A percentile compares a stretch with the other conserved stretches of the same genome.
Evolutionary conservation across 2,113 vertebrate species (phyloP).

Genomic region (Anas platyrhynchos): DNA sequence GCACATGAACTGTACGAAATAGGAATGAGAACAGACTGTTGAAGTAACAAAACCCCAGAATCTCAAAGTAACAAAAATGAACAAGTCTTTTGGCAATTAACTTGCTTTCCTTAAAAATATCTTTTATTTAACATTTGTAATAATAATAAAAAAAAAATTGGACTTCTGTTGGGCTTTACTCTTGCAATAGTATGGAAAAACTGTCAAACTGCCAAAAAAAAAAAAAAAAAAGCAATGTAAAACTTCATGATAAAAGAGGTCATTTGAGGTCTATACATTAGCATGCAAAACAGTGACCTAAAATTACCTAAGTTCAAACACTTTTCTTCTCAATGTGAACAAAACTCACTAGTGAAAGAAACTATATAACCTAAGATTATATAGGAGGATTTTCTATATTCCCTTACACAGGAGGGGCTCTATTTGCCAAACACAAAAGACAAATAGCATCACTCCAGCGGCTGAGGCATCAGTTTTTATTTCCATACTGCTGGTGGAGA

Average conservation of each 20-base stretch:
- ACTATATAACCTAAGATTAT: not conserved
- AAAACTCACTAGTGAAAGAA: conserved; percentile 7
- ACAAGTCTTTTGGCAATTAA: not conserved
- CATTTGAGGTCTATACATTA: not conserved
- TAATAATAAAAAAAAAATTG: not conserved
- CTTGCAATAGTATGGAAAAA: not conserved
- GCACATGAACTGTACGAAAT: not conserved
- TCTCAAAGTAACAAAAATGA: not conserved
- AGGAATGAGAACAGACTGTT: not conserved
- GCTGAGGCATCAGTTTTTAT: not conserved
- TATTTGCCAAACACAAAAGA: conserved; percentile 19
- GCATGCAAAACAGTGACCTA: not conserved
- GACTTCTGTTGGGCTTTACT: not conserved
- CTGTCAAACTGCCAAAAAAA: not conserved
- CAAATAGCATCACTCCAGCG: not conserved
- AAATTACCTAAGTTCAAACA: not conserved
- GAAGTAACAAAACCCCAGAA: not conserved
- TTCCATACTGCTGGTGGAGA: not conserved
- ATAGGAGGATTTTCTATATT: not conserved
- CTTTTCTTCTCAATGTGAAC: conserved; percentile 4
- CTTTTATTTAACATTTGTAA: not conserved
- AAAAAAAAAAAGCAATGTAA: not conserved
- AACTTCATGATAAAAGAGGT: not conserved
- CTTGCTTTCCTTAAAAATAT: not conserved
- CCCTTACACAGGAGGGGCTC: not conserved